Percentiles rank a stretch among this genome's conserved stretches.
Conservation (phyloP, 2,113 vertebrate species). For the Cygnus atratus region DNA sequence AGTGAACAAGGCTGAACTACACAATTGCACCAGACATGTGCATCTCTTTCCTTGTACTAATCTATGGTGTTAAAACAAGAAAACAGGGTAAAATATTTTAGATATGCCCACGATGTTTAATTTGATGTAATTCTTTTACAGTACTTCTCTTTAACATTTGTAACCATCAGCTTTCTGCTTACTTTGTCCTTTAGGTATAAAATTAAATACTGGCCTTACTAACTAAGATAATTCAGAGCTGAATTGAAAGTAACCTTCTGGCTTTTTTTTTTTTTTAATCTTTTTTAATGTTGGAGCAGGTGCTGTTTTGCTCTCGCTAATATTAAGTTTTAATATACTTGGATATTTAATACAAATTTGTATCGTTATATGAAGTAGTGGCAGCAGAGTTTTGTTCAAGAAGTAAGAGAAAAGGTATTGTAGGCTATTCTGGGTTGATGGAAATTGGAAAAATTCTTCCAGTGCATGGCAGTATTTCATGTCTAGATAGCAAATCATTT, state of each 20-base stretch:
- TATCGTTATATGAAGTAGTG: not conserved
- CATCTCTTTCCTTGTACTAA: not conserved
- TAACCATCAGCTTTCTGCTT: not conserved
- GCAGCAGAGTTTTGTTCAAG: not conserved
- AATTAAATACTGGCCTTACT: not conserved
- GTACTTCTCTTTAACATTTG: not conserved
- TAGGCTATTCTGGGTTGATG: not conserved
- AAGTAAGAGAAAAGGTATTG: not conserved
- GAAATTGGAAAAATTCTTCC: not conserved
- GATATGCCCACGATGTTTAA: not conserved
- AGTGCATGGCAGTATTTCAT: not conserved
- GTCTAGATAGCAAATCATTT: not conserved
- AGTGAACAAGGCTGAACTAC: constrained; percentile 26
- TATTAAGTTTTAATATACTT: not conserved
- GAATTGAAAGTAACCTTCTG: not conserved
- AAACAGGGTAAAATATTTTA: not conserved
- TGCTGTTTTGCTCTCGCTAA: not conserved
- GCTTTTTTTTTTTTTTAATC: not conserved
- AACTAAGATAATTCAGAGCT: not conserved
- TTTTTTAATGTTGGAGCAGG: not conserved
- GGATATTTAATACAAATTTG: not conserved
- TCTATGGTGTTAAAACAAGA: not conserved
- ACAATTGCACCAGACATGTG: not conserved
- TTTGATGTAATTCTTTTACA: not conserved
- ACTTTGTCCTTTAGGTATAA: not conserved